Base-by-base conservation (phyloP, 2,888 invertebrate species). In the Xanthorhoe designata region DNA sequence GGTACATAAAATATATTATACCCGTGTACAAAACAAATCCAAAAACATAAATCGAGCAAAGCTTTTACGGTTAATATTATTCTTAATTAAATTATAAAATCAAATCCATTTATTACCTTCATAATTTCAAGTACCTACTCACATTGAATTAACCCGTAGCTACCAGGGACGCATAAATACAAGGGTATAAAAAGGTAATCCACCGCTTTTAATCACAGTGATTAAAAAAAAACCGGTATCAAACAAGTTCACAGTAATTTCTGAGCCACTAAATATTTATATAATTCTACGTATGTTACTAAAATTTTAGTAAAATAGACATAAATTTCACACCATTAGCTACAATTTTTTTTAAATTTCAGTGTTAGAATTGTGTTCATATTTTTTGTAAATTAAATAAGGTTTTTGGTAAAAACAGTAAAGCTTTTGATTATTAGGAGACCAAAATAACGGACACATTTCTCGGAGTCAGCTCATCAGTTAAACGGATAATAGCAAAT, bases 141-240 rank as follows among this genome's bases (percentile, higher is more conserved):
- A n/a, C 52, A 42, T 65, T n/a, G 47, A 66, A 66, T 66, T 78
- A 83, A 81, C 80, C 80, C 76, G 69, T 80, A 67, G 50, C 64
- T 61, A 73, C 68, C 68, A 55, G 60, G 75, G 72, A 69, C 71
- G 69, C 69, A 76, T 75, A 79, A 76, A 74, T 67, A 32, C 47
- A 66, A 71, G 55, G 59, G 70, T 69, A 78, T 80, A 82, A 82
- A 84, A 86, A 85, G 24, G 24, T 24, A 75, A 78, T 77, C 78
- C 76, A 64, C 72, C 77, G 73, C 77, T 76, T 85, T 84, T 84
- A 85, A 85, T 85, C 78, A 79, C 64, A 64, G 74, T 75, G 75
- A 79, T 82, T 82, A 82, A 78, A 78, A 68, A 55, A 64, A 75
- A 77, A 79, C 77, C 24, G 55, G 42, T 59, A 51, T 61, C 29